phyloP scores from a whole-genome alignment of 2,113 vertebrate genomes.

The Rousettus leschenaultii region DNA sequence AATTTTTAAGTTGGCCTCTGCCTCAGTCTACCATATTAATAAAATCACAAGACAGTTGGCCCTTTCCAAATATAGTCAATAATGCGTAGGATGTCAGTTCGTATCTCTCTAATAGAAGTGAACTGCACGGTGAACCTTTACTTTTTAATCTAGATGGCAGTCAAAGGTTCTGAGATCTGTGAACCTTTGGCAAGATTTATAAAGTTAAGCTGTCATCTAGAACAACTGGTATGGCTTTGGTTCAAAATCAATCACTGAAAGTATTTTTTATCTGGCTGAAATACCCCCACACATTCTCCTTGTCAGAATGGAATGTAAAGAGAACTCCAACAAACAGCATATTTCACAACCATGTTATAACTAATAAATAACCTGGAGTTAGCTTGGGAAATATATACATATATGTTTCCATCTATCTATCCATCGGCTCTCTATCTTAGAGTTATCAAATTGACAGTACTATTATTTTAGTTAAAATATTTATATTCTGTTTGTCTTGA shows the following conservation, averaged over 20 bases:
- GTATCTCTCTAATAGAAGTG: conserved; percentile 51
- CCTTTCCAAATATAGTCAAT: conserved; percentile 31
- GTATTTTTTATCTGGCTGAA: conserved; percentile 33
- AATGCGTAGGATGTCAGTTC: neutral
- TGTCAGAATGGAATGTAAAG: neutral
- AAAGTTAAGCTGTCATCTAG: conserved; percentile 32
- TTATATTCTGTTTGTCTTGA: neutral
- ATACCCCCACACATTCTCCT: conserved; percentile 1
- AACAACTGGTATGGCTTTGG: conserved; percentile 36
- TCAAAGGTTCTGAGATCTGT: conserved; percentile 45
- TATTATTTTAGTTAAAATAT: neutral
- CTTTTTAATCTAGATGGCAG: conserved; percentile 58
- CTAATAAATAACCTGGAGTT: neutral
- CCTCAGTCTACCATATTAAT: conserved; percentile 53
- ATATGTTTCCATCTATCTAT: neutral
- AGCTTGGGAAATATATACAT: neutral
- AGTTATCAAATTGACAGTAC: neutral
- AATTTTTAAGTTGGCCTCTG: neutral
- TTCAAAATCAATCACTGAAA: conserved; percentile 52
- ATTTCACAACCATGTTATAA: neutral
- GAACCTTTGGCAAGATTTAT: conserved; percentile 46
- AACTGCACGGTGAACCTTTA: conserved; percentile 19
- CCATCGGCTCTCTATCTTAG: neutral
- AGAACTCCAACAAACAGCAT: neutral
- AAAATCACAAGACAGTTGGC: neutral